Evolutionary conservation across 2,888 invertebrate species (phyloP).

Genomic region (Synanthedon myopaeformis): DNA sequence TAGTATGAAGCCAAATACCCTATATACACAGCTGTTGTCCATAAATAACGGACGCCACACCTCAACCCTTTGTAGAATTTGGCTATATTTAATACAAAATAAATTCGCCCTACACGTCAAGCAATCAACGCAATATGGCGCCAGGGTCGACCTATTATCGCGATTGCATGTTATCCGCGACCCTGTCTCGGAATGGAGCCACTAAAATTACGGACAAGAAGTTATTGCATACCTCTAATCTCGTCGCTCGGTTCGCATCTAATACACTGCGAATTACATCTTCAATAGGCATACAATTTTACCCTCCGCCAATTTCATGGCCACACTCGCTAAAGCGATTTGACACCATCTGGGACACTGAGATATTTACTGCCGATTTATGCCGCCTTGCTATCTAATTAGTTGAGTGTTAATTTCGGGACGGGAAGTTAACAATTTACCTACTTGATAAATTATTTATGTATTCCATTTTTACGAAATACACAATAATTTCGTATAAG

Average conservation of each 20-base stretch:
- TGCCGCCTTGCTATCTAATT: slow-evolving; percentile 40
- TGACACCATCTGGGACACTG: slow-evolving; percentile 48
- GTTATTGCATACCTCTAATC: not conserved
- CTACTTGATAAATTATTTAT: no score
- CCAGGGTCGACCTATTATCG: slow-evolving; percentile 52
- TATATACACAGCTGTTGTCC: slow-evolving; percentile 26
- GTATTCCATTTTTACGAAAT: no score
- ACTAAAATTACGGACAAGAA: slow-evolving; percentile 9
- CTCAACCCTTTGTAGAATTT: slow-evolving; percentile 46
- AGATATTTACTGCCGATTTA: slow-evolving; percentile 50
- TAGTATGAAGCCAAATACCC: no score
- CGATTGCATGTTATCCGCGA: slow-evolving; percentile 44
- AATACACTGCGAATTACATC: no score
- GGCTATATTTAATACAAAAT: slow-evolving; percentile 50
- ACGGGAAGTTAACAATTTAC: not conserved
- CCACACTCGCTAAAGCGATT: slow-evolving; percentile 18
- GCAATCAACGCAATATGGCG: slow-evolving; percentile 64
- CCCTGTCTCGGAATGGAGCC: slow-evolving; percentile 35
- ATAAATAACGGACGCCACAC: slow-evolving; percentile 46
- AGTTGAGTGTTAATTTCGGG: slow-evolving; percentile 17
- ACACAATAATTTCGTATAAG: no score
- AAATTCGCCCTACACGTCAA: slow-evolving; percentile 54
- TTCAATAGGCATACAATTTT: not conserved
- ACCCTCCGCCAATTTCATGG: slow-evolving; percentile 7
- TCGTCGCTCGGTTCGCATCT: not conserved